These are phyloP conservation scores for Venturia canescens DNA, from an alignment of 1,140 invertebrate genomes.

Conservation along the genomic window DNA sequence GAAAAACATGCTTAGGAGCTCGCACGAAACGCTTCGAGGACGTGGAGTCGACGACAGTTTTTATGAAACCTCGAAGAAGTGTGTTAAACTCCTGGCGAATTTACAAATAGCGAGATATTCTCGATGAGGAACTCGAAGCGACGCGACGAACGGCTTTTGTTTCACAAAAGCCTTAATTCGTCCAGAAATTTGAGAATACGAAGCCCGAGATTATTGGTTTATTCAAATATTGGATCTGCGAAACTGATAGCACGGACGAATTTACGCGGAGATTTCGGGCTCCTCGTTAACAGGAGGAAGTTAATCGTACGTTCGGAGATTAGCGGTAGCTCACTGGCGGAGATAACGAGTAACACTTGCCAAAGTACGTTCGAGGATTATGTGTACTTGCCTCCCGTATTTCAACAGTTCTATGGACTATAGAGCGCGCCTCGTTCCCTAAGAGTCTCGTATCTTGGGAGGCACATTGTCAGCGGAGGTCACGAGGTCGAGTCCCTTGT, in stretches of 20 bases:
- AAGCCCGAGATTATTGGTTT: no score
- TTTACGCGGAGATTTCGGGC: background rate
- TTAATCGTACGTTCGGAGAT: slow-evolving; percentile 2
- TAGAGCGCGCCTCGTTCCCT: background rate
- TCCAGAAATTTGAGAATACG: no score
- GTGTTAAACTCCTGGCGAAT: no score
- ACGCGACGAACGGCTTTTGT: no score
- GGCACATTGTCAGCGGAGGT: background rate
- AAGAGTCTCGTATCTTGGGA: background rate
- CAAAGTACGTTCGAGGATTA: background rate
- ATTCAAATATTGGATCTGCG: background rate
- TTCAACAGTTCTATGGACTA: slow-evolving; percentile 10
- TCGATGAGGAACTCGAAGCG: no score
- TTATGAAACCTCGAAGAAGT: no score
- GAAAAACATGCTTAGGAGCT: no score
- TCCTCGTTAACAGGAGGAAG: background rate
- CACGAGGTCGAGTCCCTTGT: background rate
- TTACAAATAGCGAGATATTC: no score
- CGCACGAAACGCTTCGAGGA: no score
- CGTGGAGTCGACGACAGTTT: no score
- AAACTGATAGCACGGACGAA: background rate
- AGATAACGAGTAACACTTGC: slow-evolving; percentile 20
- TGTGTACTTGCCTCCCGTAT: background rate
- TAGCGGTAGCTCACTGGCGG: background rate
- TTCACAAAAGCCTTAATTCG: no score